Base-by-base conservation (phyloP, 1,140 invertebrate species). In the Temnothorax nylanderi region DNA sequence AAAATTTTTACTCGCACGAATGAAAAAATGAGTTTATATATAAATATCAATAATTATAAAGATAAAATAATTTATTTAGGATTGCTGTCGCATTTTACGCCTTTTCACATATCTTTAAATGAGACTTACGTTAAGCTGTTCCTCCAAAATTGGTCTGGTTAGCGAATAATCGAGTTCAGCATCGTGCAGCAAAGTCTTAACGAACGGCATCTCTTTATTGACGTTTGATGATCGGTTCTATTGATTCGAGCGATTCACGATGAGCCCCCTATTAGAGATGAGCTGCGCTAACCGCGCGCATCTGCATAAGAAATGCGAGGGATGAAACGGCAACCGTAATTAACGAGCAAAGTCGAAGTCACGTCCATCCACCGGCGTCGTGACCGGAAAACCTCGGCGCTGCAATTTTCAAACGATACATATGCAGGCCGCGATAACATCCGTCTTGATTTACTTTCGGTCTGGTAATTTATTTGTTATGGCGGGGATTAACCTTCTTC, bases 231-330 rank as follows among this genome's bases (percentile, higher is more conserved):
- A 82, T 72, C 67, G 26, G 37, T 74, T 82, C 37, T 51, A 82
- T n/a, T 11, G 65, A 32, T 56, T 71, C 44, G 11, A 67, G 21
- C 51, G 78, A 47, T 56, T 56, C 80, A 74, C 54, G 80, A 84
- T 84, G n/a, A n/a, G n/a, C n/a, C n/a, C n/a, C 32, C 69, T 41
- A 82, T 82, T 82, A 82, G 78, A 56, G 51, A 84, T 37, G 78
- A 81, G 78, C 64, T 32, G 54, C 54, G 80, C 69, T 84, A 84
- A 75, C 34, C 69, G 69, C 69, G 80, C 51, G 80, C 69, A 84
- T 84, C 56, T 84, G 80, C 69, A 84, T 84, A 84, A 84, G 80
- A 84, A 84, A 84, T 84, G 32, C 80, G 13, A 13, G 69, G 80
- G 32, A 74, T 26, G 51, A 72, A 74, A 49, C 37, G 21, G 41